Base-by-base conservation (phyloP, 2,888 invertebrate genomes). In the Drosophila mimetica region DNA sequence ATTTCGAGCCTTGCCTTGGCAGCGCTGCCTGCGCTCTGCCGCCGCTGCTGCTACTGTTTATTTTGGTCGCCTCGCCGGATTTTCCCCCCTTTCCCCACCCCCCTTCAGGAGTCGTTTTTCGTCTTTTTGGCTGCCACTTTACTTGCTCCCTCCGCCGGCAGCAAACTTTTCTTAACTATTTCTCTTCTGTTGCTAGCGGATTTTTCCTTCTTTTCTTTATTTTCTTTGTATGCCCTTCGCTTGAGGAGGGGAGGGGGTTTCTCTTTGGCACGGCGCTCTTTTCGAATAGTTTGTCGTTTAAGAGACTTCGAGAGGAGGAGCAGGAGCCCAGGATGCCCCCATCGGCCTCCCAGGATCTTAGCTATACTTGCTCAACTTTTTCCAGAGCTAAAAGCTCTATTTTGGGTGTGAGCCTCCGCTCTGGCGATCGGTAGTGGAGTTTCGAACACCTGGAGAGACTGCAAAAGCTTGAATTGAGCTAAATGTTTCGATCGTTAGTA, bases 21-120 rank as follows among this genome's bases (percentile, higher is more conserved):
- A 20, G 58, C 41, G 48, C 44, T 48, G 34, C 60, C 48, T 9
- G 47, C 58, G 65, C 46, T 50, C 42, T 41, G 59, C 47, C 34
- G 51, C 30, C 28, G 18, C 30, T 14, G 18, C 42, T 57, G 51
- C 54, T 71, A 65, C 75, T 73, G 78, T 75, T 75, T 84, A 75
- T 71, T 80, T 76, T 80, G 64, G 67, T 80, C 58, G 66, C 47
- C 50, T 80, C 55, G 73, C 47, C 52, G 60, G 61, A 59, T 46
- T 46, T 28, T 11, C 7, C 9, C 25, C 44, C 18, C 41, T 13
- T n/a, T 22, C 20, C 48, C 48, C 4, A 2, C n/a, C n/a, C 52
- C 22, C 11, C 39, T 44, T 18, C 16, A 30, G 41, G 44, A 47
- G 57, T 59, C 13, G 67, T 58, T 67, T 66, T 76, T 74, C 67